Base-by-base conservation (phyloP, 2,888 invertebrate species). In the Drosophila bunnanda region DNA sequence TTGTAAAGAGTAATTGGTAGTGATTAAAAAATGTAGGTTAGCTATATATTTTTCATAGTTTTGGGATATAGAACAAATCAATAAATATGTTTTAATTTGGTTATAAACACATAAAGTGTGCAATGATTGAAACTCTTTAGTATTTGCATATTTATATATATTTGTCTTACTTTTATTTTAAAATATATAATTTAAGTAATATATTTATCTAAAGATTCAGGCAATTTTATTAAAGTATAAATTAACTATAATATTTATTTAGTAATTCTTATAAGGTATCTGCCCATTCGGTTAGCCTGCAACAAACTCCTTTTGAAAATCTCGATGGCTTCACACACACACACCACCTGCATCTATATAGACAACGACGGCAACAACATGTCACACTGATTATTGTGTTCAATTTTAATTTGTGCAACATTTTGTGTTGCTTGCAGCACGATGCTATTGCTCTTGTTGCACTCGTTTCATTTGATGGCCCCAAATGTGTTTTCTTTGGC, bases 391-490 rank as follows among this genome's bases (percentile, higher is more conserved):
- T 88, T 84, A 88, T 84, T 83, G 84, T 88, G 84, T 71, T 83
- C 87, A 81, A 79, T 81, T 84, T 84, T 79, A 88, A 88, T 84
- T 84, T 84, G 82, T 82, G 83, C 78, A 85, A 83, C 88, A 84
- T 82, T 82, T 82, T 76, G 77, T 78, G 80, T 56, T 43, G 52
- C 30, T 54, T 71, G 44, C 59, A 56, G 59, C 59, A 60, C 59
- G 57, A 60, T 12, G 59, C 57, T 34, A 38, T 60, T 48, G 67
- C 64, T 28, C 52, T 57, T 68, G 43, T 20, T 70, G 72, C 72
- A 72, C 70, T 70, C 70, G 74, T 54, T 73, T 73, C 48, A 65
- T 65, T 73, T 73, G 65, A 73, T 73, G 67, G 68, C 81, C 69
- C 64, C 80, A 67, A 77, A 74, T 68, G 65, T 62, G 57, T 48